Percentiles rank a stretch among this genome's conserved stretches.
These are phyloP conservation scores for Theretra japonica DNA, from an alignment of 2,888 invertebrate species.

Conservation along the genomic window DNA sequence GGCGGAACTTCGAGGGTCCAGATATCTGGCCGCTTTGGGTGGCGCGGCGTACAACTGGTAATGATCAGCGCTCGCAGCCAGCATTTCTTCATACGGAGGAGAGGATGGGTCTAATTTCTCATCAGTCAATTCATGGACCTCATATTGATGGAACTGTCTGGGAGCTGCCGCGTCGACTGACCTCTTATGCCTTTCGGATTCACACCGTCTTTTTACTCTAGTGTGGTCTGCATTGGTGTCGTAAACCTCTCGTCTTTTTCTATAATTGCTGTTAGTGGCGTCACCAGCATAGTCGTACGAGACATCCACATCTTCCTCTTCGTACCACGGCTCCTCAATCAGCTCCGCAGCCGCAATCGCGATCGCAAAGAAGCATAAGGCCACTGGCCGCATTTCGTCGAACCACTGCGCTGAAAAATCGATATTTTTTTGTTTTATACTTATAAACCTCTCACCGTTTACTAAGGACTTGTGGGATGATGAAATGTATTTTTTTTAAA, in stretches of 20 bases:
- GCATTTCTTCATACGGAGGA: constrained; percentile 75
- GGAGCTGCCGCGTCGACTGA: constrained; percentile 57
- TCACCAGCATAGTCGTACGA: constrained; percentile 57
- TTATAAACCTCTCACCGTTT: constrained; percentile 70
- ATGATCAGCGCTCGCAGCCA: constrained; percentile 77
- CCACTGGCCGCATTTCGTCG: constrained; percentile 64
- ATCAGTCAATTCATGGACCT: constrained; percentile 72
- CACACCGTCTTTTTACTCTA: constrained; percentile 64
- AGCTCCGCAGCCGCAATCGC: constrained; percentile 61
- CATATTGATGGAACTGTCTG: constrained; percentile 73
- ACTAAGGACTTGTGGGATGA: constrained; percentile 54
- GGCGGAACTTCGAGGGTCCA: constrained; percentile 32
- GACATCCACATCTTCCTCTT: constrained; percentile 65
- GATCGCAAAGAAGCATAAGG: constrained; percentile 57
- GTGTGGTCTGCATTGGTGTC: constrained; percentile 66
- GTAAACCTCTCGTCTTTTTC: constrained; percentile 56
- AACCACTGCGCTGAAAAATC: constrained; percentile 55
- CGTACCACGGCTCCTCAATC: constrained; percentile 65
- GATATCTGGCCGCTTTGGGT: constrained; percentile 39
- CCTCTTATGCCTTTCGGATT: constrained; percentile 51
- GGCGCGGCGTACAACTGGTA: constrained; percentile 67
- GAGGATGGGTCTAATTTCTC: constrained; percentile 56
- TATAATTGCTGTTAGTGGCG: constrained; percentile 39
- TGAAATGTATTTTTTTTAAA: constrained; percentile 12
- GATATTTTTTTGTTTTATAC: constrained; percentile 74